Evolutionary conservation across 2,113 vertebrate genomes (phyloP).

Genomic region (Oceanodroma tethys): DNA sequence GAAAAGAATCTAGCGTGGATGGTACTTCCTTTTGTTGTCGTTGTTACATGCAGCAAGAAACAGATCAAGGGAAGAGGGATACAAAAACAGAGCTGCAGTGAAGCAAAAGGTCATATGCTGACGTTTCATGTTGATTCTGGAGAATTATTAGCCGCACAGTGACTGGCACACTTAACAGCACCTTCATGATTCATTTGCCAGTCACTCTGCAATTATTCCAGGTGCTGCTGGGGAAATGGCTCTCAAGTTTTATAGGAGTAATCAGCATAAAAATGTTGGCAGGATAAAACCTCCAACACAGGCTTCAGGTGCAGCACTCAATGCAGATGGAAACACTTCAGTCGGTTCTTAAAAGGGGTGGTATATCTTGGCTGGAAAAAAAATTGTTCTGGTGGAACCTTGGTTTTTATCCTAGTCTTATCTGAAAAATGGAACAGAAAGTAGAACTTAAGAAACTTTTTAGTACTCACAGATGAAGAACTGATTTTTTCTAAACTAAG

Average conservation of each 20-base stretch:
- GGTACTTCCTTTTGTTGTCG: slow-evolving; percentile 68
- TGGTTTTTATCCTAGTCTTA: neutral
- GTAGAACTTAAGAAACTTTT: neutral
- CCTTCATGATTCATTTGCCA: slow-evolving; percentile 72
- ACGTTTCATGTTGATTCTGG: slow-evolving; percentile 57
- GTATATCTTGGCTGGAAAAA: slow-evolving; percentile 28
- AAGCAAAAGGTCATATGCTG: slow-evolving; percentile 68
- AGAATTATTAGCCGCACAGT: slow-evolving; percentile 68
- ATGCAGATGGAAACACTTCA: slow-evolving; percentile 63
- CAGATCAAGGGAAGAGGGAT: slow-evolving; percentile 45
- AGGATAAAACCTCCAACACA: slow-evolving; percentile 58
- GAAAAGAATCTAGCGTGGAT: slow-evolving; percentile 57
- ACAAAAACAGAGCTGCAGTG: slow-evolving; percentile 63
- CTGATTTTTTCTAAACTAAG: neutral
- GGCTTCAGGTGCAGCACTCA: slow-evolving; percentile 71
- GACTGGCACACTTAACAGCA: slow-evolving; percentile 73
- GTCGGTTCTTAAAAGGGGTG: slow-evolving; percentile 15
- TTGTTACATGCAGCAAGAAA: slow-evolving; percentile 69
- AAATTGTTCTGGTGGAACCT: neutral
- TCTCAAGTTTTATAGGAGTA: slow-evolving; percentile 75
- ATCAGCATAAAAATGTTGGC: slow-evolving; percentile 74
- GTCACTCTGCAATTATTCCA: slow-evolving; percentile 82
- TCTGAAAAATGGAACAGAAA: neutral
- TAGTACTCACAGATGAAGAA: neutral
- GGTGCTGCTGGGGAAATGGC: slow-evolving; percentile 75